phyloP scores from a whole-genome alignment of 2,113 vertebrate genomes.

The Arizona elegans region DNA sequence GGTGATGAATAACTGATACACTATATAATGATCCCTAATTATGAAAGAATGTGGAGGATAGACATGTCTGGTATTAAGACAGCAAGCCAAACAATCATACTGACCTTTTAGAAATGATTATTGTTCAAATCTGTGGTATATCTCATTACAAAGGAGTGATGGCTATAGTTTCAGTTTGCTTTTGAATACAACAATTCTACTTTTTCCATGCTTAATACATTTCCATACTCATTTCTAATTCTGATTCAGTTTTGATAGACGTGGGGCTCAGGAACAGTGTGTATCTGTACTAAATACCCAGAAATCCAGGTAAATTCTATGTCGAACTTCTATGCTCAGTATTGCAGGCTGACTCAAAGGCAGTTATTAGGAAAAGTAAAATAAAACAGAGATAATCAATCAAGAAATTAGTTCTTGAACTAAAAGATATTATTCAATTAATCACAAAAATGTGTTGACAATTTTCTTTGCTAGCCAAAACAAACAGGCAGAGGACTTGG shows the following conservation, averaged over 20 bases:
- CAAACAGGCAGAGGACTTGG: not conserved
- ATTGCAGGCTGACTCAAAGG: not conserved
- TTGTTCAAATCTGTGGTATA: conserved; percentile 29
- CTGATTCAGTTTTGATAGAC: conserved; percentile 3
- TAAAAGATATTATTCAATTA: not conserved
- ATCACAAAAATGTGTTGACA: not conserved
- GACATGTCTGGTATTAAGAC: conserved; percentile 46
- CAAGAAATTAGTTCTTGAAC: not conserved
- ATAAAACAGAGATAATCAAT: not conserved
- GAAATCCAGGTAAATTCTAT: not conserved
- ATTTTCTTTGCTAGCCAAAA: not conserved
- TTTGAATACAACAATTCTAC: not conserved
- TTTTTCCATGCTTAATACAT: not conserved
- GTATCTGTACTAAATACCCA: not conserved
- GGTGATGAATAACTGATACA: conserved; percentile 34
- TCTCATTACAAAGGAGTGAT: conserved; percentile 48
- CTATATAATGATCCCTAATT: conserved; percentile 51
- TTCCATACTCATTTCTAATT: not conserved
- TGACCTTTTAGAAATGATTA: conserved; percentile 57
- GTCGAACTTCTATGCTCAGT: not conserved
- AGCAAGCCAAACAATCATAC: conserved; percentile 48
- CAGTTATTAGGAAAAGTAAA: not conserved
- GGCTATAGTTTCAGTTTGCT: conserved; percentile 43
- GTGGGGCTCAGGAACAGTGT: not conserved
- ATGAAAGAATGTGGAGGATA: conserved; percentile 45